Evolutionary conservation across 1,140 invertebrate genomes (phyloP), one percentile per base, ranked within the genome.

Genomic region (Papilio polyxenes): DNA sequence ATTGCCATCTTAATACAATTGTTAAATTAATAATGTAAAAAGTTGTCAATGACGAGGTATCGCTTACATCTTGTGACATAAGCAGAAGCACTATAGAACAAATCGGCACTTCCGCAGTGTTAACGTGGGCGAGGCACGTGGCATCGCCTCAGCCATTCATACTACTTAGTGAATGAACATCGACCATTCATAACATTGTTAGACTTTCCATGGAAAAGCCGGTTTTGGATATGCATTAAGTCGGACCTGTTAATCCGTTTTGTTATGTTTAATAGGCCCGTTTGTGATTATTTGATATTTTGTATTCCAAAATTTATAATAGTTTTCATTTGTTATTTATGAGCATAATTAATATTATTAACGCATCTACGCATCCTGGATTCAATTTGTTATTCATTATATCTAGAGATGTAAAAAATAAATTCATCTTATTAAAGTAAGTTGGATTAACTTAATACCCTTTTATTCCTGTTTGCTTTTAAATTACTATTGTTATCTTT

Each of bases 41-140:
- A 8, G 8, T 23, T 20, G 6, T 59, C 56, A 59, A n/a, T 59
- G 7, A 59, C 3, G 56, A 13, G 10, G 20, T 20, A 31, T 76
- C 20, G 65, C 75, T 83, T 56, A 37, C 81, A 37, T 23, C 44
- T 83, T 83, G 20, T 77, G 53, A 81, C 77, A 20, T 53, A 62
- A 23, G 81, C 82, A 81, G 80, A 81, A 84, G 82, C 83, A 82
- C 80, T 75, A 53, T 82, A 75, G 62, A 78, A 86, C 86, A 88
- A 89, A 89, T 87, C 87, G 85, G 83, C 77, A 88, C 85, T 89
- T 89, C 88, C 86, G 85, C 77, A 81, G 49, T 78, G 78, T 77
- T 81, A 48, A 76, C 83, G 87, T 88, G 88, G 88, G 87, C 83
- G 84, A 78, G 72, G 80, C 82, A 85, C 83, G 85, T 86, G 86